Evolutionary conservation across 2,888 invertebrate species (phyloP), one percentile per base, ranked within the genome.

Genomic region (Cybosia mesomella): DNA sequence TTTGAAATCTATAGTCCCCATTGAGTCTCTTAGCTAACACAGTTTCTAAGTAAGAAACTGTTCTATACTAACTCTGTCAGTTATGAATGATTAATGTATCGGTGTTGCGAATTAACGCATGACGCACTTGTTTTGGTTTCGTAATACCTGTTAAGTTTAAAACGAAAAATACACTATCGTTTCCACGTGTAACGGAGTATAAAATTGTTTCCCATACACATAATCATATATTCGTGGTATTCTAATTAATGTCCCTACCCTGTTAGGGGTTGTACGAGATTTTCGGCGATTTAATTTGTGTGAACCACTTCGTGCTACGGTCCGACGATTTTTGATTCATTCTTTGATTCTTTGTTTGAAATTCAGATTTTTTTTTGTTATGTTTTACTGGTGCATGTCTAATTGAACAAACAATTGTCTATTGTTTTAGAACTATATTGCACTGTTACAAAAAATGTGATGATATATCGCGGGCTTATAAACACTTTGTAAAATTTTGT

Each of bases 281-380:
- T 89, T 87, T 91, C 85, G 89, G 91, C 83, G 89, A 90, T 89
- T 89, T 87, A 88, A 89, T 90, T 89, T 92, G 92, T 95, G 94
- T 91, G 95, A 94, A 94, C 94, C 87, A 80, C 83, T 73, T 73
- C 82, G 75, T 76, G 88, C 79, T 77, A 90, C 89, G 90, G 78
- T 84, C 81, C 87, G 85, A 49, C 85, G 85, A 70, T 69, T 84
- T 83, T 76, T 73, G 80, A 85, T 83, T 85, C 80, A 80, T 77
- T 77, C 83, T 79, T 80, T 86, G 86, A 80, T 77, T 77, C 83
- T 79, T 80, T 86, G 86, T 85, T 89, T 88, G 83, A 82, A 83
- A 85, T 86, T 76, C 59, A 67, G 34, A 77, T 73, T 76, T 77
- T 79, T 76, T 79, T 81, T 77, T 71, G 79, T 76, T 75, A 79